Evolutionary conservation across 2,888 invertebrate genomes (phyloP).

Genomic region (Acronicta aceris): DNA sequence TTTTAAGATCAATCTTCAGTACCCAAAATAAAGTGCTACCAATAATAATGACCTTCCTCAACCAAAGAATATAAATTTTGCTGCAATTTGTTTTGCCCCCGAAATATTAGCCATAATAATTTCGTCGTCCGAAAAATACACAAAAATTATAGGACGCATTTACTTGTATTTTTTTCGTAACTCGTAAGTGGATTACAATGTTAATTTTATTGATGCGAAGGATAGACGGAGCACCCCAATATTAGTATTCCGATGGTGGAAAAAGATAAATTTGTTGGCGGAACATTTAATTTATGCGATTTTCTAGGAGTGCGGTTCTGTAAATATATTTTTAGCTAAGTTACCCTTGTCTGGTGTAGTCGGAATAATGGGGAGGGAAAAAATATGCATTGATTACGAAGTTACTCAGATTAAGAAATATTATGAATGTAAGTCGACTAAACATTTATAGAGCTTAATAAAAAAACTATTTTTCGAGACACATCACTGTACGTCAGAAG

Average conservation of each 20-base stretch:
- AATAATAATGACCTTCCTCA: constrained; percentile 1
- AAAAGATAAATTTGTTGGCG: constrained; percentile 87
- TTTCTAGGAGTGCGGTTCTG: constrained; percentile 70
- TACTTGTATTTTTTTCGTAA: constrained; percentile 80
- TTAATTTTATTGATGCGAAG: constrained; percentile 88
- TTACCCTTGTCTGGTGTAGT: constrained; percentile 38
- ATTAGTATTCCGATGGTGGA: constrained; percentile 87
- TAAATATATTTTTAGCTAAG: constrained; percentile 56
- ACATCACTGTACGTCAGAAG: too few relatives aligned
- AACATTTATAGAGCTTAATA: too few relatives aligned
- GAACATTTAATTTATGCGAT: constrained; percentile 86
- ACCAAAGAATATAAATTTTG: constrained; percentile 6
- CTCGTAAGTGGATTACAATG: constrained; percentile 88
- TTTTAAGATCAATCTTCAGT: too few relatives aligned
- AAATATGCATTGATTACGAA: constrained; percentile 17
- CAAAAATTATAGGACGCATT: constrained; percentile 61
- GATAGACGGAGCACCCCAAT: constrained; percentile 70
- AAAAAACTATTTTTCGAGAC: too few relatives aligned
- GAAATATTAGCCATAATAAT: constrained; percentile 49
- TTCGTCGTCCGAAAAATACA: constrained; percentile 61
- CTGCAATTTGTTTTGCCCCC: constrained; percentile 9
- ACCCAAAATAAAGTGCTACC: too few relatives aligned
- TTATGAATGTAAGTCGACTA: too few relatives aligned
- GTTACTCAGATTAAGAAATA: constrained; percentile 5
- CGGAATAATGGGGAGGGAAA: constrained; percentile 3